Base-by-base conservation (phyloP, 2,888 invertebrate species). In the Liodrosophila aerea region DNA sequence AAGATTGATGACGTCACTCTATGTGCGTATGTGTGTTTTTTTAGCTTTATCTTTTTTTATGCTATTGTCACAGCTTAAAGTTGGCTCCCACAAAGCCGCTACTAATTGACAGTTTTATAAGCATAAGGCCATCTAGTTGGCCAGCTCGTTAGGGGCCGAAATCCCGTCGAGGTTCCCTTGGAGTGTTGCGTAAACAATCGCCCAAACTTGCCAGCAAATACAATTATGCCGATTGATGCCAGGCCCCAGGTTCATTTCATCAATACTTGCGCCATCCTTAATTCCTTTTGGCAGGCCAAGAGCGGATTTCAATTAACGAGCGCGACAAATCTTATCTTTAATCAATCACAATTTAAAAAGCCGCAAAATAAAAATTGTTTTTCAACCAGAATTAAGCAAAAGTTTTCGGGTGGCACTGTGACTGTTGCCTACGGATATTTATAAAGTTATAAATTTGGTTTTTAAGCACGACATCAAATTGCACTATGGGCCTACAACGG, bases 91-190 rank as follows among this genome's bases (percentile, higher is more conserved):
- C 56, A 51, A 62, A 78, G 64, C 76, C 53, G 62, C 62, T 78
- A 74, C 86, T 82, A 86, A 86, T 82, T 82, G 81, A 82, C 86
- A 84, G 81, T 81, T 81, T 72, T 86, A 77, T 77, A 81, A 85
- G 62, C 64, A 43, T 40, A 9, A 49, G 45, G 31, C 65, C 64
- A 57, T 46, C 40, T 34, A 15, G 34, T 15, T 16, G 37, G 33
- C 18, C 52, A 64, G 58, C 76, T 85, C 83, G 83, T 76, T 76
- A 85, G 66, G 51, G 64, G 15, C 72, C 59, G 52, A 54, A 64
- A 54, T 36, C 56, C 50, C 36, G 15, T 43, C 37, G 40, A 5
- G 22, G 50, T 13, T 40, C 39, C 56, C 68, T 71, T 22, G 57
- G 59, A 82, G 81, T 81, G 86, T 74, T 82, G 75, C 63, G 82